Percentiles rank a stretch among this genome's conserved stretches.
phyloP scores from a whole-genome alignment of 2,888 invertebrate species.

The Andrena camellia region DNA sequence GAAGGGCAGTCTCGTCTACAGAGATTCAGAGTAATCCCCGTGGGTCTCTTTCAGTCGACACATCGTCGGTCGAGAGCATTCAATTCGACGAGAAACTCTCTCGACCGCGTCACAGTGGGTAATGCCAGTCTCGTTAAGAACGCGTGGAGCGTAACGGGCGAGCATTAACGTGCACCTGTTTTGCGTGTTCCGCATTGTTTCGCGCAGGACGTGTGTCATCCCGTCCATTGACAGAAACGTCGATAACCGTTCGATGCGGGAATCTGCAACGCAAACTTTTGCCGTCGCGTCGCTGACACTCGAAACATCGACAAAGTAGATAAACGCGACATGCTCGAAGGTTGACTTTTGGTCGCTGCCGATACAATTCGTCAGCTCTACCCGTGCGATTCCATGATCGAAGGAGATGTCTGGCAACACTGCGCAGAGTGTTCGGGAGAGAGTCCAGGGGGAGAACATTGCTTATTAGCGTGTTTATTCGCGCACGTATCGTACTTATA shows the following conservation, averaged over 20 bases:
- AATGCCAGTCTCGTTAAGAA: conserved; percentile 27
- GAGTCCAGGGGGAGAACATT: neutral
- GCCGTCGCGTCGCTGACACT: conserved; percentile 19
- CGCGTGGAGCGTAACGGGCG: conserved; percentile 23
- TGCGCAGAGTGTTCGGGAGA: too few species aligned
- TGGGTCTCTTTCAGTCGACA: too few species aligned
- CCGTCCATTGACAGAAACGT: conserved; percentile 47
- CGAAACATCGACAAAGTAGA: neutral
- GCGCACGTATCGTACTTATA: conserved; percentile 7
- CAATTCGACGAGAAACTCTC: conserved; percentile 14
- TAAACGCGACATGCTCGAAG: too few species aligned
- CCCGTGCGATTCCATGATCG: too few species aligned
- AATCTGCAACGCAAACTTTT: conserved; percentile 25
- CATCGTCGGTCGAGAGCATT: neutral
- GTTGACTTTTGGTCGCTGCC: too few species aligned
- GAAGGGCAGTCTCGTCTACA: neutral
- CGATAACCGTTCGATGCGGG: conserved; percentile 26
- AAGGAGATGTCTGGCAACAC: too few species aligned
- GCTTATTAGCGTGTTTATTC: neutral
- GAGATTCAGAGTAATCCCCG: too few species aligned
- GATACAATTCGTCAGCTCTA: too few species aligned
- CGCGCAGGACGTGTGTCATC: conserved; percentile 3
- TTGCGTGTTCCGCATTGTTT: conserved; percentile 29
- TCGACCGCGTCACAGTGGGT: conserved; percentile 7
- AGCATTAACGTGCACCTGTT: conserved; percentile 1